phyloP scores from a whole-genome alignment of 1,140 invertebrate species.

The Hormaphis cornu region DNA sequence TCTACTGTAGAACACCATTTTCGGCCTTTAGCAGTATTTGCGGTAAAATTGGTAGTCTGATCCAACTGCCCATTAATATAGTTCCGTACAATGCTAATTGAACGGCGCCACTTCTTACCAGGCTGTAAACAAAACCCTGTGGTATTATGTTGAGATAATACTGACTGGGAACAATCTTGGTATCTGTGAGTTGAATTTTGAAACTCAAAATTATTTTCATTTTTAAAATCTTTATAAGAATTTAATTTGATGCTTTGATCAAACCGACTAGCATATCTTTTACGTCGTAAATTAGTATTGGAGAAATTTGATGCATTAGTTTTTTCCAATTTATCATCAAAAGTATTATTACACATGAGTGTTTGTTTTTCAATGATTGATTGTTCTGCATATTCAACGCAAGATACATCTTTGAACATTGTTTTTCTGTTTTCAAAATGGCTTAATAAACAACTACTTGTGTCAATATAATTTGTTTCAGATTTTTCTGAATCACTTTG shows the following conservation, averaged over 20 bases:
- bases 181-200: neutral
- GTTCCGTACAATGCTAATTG: neutral
- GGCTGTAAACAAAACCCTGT: conserved; percentile 3
- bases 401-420: no score
- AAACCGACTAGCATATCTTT: conserved; percentile 8
- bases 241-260: neutral
- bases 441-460: neutral
- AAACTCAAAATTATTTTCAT: neutral
- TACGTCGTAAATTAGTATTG: neutral
- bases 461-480: neutral
- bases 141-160: neutral
- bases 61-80: neutral
- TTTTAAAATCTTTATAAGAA: neutral
- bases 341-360: neutral
- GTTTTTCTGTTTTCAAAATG: neutral
- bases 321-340: neutral
- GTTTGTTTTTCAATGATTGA: neutral
- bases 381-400: neutral
- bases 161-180: neutral
- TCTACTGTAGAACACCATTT: conserved; percentile 20
- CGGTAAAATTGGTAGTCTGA: neutral
- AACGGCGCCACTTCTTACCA: conserved; percentile 15
- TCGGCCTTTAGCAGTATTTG: conserved; percentile 1
- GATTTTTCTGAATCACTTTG: neutral
- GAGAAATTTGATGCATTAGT: neutral